Conservation (phyloP, 2,888 invertebrate genomes). For the Lamellibrachia satsuma region DNA sequence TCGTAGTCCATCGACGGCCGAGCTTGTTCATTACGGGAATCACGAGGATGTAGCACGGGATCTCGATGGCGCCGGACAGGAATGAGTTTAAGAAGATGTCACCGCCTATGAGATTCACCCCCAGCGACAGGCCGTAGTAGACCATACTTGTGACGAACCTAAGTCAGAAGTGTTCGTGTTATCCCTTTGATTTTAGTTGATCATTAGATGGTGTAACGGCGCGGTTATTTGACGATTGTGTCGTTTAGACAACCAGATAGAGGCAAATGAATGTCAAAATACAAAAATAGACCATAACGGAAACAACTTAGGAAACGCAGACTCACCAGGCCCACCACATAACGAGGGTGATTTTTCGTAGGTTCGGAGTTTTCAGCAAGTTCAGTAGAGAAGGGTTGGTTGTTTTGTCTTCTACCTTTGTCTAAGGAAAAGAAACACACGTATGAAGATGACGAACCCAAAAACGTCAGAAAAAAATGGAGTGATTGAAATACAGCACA, state of each 20-base stretch:
- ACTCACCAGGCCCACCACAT: conserved; percentile 34
- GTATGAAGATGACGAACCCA: too few relatives aligned
- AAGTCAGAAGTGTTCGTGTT: neutral
- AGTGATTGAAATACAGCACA: too few relatives aligned
- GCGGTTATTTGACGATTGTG: neutral
- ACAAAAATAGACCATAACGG: neutral
- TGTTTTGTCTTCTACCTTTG: neutral
- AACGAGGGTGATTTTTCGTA: conserved; percentile 24
- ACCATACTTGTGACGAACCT: conserved; percentile 36
- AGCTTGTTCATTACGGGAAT: conserved; percentile 20
- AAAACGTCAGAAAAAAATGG: too few relatives aligned
- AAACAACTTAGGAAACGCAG: neutral
- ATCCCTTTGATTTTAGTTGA: neutral
- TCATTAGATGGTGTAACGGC: neutral
- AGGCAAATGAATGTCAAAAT: neutral
- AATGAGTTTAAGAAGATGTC: conserved; percentile 36
- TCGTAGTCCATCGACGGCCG: conserved; percentile 27
- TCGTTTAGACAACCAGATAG: neutral
- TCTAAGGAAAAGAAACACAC: too few relatives aligned
- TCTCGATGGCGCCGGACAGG: conserved; percentile 34
- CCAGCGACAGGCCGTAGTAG: conserved; percentile 36
- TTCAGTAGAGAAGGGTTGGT: conserved; percentile 21
- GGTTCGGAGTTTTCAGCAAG: conserved; percentile 21
- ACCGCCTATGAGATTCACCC: conserved; percentile 33
- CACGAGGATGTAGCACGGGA: conserved; percentile 28